Percentiles rank a stretch among this genome's conserved stretches.
Conservation (phyloP, 2,113 vertebrate genomes). For the Holacanthus passer region DNA sequence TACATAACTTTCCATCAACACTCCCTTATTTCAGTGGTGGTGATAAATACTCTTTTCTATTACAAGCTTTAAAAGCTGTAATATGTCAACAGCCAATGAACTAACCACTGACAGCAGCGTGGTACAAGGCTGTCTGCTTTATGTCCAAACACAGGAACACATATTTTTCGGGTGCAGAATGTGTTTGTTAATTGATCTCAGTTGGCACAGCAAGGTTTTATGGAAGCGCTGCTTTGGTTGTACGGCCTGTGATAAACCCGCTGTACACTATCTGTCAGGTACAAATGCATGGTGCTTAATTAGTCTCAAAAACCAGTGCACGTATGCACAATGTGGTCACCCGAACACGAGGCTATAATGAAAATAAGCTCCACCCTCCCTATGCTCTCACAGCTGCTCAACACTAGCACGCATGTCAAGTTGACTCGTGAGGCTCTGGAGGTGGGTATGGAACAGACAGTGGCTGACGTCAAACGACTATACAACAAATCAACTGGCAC, state of each 20-base stretch:
- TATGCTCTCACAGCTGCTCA: too few species aligned
- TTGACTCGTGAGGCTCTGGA: too few species aligned
- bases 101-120: background rate
- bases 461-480: too few species aligned
- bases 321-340: too few species aligned
- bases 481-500: too few species aligned
- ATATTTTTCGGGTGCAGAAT: background rate
- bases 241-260: too few species aligned
- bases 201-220: background rate
- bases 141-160: conserved; percentile 20
- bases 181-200: background rate
- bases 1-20: conserved; percentile 24
- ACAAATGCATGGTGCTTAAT: too few species aligned
- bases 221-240: background rate
- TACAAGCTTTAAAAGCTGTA: conserved; percentile 10
- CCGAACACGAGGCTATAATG: too few species aligned
- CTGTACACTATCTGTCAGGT: background rate
- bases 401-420: too few species aligned
- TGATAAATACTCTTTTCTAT: conserved; percentile 29
- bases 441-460: too few species aligned
- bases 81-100: conserved; percentile 9
- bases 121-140: background rate
- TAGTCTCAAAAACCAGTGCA: too few species aligned
- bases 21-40: background rate
- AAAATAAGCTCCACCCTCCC: too few species aligned